phyloP scores from a whole-genome alignment of 2,113 vertebrate genomes.

The Carassius carassius region DNA sequence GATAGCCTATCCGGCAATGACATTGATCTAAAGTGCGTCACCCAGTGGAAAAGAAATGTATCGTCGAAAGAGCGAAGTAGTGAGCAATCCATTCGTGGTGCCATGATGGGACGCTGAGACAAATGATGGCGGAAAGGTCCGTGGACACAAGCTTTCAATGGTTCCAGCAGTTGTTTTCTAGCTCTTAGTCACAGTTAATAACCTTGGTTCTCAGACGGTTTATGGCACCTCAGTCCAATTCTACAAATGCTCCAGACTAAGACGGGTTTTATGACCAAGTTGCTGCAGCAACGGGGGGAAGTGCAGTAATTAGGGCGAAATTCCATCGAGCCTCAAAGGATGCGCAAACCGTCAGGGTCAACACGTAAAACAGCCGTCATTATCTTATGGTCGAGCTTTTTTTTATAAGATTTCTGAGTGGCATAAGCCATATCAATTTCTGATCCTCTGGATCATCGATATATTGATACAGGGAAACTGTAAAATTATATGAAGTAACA shows the following conservation, averaged over 20 bases:
- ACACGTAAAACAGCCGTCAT: conserved; percentile 66
- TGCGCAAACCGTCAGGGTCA: conserved; percentile 78
- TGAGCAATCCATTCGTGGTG: conserved; percentile 61
- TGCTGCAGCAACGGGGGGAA: conserved; percentile 90
- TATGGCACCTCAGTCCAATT: conserved; percentile 82
- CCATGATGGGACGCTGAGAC: conserved; percentile 59
- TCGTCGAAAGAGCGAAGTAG: background rate
- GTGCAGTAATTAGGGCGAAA: conserved; percentile 90
- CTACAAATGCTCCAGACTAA: conserved; percentile 84
- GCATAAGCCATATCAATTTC: no score
- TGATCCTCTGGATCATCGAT: no score
- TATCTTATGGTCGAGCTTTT: conserved; percentile 69
- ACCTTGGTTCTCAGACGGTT: conserved; percentile 85
- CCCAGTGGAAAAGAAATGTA: conserved; percentile 80
- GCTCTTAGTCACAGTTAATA: conserved; percentile 84
- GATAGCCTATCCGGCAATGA: conserved; percentile 86
- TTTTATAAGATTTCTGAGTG: background rate
- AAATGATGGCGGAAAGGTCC: conserved; percentile 72
- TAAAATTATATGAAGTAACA: no score
- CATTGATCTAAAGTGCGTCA: conserved; percentile 98
- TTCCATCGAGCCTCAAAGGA: conserved; percentile 86
- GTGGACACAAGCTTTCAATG: conserved; percentile 72
- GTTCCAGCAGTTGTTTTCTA: conserved; percentile 75
- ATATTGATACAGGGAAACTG: no score
- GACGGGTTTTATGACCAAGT: conserved; percentile 90